phyloP scores from a whole-genome alignment of 2,888 invertebrate species.

The Podotricha telesiphe region DNA sequence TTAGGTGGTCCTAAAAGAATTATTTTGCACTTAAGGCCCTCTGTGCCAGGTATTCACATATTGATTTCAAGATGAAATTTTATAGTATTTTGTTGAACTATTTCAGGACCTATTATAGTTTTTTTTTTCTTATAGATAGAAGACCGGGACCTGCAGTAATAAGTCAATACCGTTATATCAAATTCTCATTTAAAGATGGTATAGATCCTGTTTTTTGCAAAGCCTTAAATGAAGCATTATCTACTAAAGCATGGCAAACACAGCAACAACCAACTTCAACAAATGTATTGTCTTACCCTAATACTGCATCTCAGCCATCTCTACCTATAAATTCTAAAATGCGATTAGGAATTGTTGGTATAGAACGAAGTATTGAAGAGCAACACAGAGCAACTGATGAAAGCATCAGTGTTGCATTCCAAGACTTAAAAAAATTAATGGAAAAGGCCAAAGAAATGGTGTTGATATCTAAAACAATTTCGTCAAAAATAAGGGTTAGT shows the following conservation, averaged over 20 bases:
- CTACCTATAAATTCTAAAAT: conserved; percentile 85
- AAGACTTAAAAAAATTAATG: conserved; percentile 97
- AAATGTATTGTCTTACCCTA: conserved; percentile 48
- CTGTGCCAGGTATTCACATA: conserved; percentile 77
- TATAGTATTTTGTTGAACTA: not conserved
- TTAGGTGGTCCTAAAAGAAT: conserved; percentile 92
- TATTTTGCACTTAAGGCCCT: conserved; percentile 88
- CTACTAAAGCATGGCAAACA: conserved; percentile 86
- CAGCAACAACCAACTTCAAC: conserved; percentile 52
- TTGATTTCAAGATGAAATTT: not conserved
- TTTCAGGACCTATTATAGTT: not conserved
- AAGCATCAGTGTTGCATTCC: conserved; percentile 96
- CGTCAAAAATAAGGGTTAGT: conserved; percentile 92
- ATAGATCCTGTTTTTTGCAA: conserved; percentile 86
- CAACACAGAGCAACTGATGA: conserved; percentile 95
- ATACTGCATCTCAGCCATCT: conserved; percentile 55
- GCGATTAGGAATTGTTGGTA: conserved; percentile 96
- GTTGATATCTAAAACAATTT: conserved; percentile 93
- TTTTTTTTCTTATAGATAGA: conserved; percentile 72
- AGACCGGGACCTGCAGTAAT: conserved; percentile 89
- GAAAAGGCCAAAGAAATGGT: conserved; percentile 99
- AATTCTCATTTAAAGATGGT: conserved; percentile 94
- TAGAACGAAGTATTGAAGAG: conserved; percentile 95
- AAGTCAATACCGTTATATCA: conserved; percentile 89
- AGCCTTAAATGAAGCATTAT: conserved; percentile 85